Evolutionary conservation across 2,888 invertebrate species (phyloP).

Genomic region (Cosmia pyralina): DNA sequence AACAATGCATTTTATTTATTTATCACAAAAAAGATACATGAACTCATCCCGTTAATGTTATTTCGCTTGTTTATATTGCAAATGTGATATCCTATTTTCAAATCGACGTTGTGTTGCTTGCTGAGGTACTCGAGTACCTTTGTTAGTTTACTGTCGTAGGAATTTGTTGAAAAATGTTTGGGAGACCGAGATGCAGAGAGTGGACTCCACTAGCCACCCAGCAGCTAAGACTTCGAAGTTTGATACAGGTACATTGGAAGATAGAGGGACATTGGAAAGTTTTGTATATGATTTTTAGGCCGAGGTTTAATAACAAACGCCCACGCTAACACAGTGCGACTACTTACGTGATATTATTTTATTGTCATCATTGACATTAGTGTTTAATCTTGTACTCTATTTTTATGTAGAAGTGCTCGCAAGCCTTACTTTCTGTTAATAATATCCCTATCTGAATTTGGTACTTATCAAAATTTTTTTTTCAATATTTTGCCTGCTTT

Average conservation of each 20-base stretch:
- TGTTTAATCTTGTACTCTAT: background rate
- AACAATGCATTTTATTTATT: conserved; percentile 79
- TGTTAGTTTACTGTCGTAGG: conserved; percentile 60
- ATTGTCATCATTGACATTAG: conserved; percentile 17
- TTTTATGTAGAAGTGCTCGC: background rate
- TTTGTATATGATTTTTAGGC: background rate
- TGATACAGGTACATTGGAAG: conserved; percentile 91
- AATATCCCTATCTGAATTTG: background rate
- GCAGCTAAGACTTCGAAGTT: conserved; percentile 94
- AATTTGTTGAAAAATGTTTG: conserved; percentile 84
- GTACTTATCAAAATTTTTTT: background rate
- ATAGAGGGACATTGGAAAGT: background rate
- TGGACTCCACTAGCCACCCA: conserved; percentile 96
- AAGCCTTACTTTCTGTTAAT: too few relatives aligned
- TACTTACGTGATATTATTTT: conserved; percentile 30
- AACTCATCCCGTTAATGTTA: conserved; percentile 21
- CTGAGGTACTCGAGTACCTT: conserved; percentile 37
- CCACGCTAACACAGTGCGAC: conserved; percentile 65
- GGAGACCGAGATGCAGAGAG: conserved; percentile 92
- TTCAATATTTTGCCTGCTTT: background rate
- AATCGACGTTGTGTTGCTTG: conserved; percentile 18
- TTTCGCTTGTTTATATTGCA: conserved; percentile 13
- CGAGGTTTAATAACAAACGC: conserved; percentile 80
- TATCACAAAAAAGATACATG: conserved; percentile 58
- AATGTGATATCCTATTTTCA: conserved; percentile 37